Percentiles rank a stretch among this genome's conserved stretches.
Evolutionary conservation across 2,797 vertebrate genomes (phyloP).

Genomic region (Hybognathus amarus): DNA sequence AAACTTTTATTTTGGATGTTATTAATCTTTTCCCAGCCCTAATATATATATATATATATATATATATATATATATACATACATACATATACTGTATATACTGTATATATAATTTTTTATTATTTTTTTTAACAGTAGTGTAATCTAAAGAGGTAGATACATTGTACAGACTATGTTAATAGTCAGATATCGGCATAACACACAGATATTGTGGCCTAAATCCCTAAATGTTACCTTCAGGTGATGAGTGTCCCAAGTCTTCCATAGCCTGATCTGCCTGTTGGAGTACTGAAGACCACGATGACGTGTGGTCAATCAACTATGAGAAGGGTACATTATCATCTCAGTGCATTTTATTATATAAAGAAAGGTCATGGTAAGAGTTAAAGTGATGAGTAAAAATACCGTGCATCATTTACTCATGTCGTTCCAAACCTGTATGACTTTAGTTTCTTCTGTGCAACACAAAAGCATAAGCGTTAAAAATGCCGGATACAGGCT

Average conservation of each 20-base stretch:
- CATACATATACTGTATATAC: too few relatives aligned
- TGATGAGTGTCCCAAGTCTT: slow-evolving; percentile 85
- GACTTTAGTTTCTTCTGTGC: background rate
- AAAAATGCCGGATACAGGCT: background rate
- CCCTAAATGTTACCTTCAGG: slow-evolving; percentile 82
- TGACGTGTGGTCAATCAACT: slow-evolving; percentile 84
- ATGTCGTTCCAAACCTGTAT: background rate
- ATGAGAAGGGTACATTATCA: slow-evolving; percentile 31
- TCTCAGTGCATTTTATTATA: background rate
- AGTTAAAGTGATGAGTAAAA: background rate
- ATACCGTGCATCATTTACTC: background rate
- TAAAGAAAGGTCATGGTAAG: background rate
- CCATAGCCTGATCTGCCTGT: slow-evolving; percentile 89
- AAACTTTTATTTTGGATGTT: too few relatives aligned
- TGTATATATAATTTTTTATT: too few relatives aligned
- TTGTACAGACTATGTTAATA: background rate
- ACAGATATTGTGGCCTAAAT: background rate
- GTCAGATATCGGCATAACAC: background rate
- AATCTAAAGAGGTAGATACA: background rate
- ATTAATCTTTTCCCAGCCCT: too few relatives aligned
- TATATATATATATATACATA: background rate
- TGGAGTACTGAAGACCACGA: slow-evolving; percentile 87
- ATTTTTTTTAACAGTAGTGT: background rate
- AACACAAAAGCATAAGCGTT: slow-evolving; percentile 2
- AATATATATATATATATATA: too few relatives aligned